Percentiles rank a stretch among this genome's conserved stretches.
Conservation (phyloP, 2,888 invertebrate genomes). For the Serripes groenlandicus region DNA sequence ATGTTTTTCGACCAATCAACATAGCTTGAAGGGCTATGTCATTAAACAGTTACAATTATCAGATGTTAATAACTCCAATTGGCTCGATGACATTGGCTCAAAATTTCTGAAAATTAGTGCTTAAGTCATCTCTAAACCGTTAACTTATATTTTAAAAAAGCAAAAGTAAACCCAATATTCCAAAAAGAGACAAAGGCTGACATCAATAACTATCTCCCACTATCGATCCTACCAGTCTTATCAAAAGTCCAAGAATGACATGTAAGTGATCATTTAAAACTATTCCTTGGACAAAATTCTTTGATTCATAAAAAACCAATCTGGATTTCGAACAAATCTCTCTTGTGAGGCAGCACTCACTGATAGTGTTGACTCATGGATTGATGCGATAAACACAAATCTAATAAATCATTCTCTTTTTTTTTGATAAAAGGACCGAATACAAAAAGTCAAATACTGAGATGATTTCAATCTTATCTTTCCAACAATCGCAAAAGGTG, state of each 20-base stretch:
- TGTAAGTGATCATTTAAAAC: not conserved
- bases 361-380: not conserved
- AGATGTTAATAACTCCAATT: conserved; percentile 7
- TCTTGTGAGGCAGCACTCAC: not conserved
- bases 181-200: not conserved
- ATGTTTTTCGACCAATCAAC: too few species aligned
- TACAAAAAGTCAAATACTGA: too few species aligned
- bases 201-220: not conserved
- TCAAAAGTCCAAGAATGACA: conserved; percentile 1
- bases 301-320: not conserved
- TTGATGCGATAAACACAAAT: not conserved
- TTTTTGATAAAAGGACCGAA: too few species aligned
- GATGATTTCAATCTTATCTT: too few species aligned
- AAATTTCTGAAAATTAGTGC: not conserved
- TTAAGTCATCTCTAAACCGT: not conserved
- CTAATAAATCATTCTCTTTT: too few species aligned
- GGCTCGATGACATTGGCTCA: conserved; percentile 15
- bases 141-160: conserved; percentile 9
- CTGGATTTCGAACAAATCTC: conserved; percentile 1
- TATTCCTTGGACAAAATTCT: not conserved
- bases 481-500: too few species aligned
- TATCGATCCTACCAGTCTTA: conserved; percentile 2
- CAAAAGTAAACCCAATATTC: conserved; percentile 5
- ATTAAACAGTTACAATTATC: not conserved
- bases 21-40: too few species aligned